Evolutionary conservation across 35 echinoderm and acorn worm species (phyloP), one percentile per base, ranked within the genome.

Genomic region (Heliocidaris erythrogramma): DNA sequence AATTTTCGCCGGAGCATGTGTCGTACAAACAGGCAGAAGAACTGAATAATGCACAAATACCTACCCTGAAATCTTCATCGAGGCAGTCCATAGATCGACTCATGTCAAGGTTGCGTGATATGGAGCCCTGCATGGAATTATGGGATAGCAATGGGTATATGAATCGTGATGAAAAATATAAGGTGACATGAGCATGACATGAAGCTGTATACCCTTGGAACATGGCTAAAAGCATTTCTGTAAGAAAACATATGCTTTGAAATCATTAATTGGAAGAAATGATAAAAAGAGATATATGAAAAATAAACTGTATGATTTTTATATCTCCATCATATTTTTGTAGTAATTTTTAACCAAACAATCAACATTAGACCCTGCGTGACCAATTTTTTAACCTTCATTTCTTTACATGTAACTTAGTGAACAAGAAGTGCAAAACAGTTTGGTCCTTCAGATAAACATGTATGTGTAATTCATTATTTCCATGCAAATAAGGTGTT

Each of bases 51-150:
- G 65, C n/a, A 84, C 53, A 88, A 30, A 5, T 7, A 90, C 97
- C 95, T 93, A 98, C 97, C 96, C 97, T 88, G 93, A 98, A 98
- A 85, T 98, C 97, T 52, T 96, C 97, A 29, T 97, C 97, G 2
- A 98, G 97, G 30, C 96, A 94, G 85, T 98, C 96, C 88, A 98
- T 96, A 93, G 97, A 98, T 18, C 96, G 96, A 93, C 97, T 98
- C 32, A 94, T 94, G 35, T 98, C 97, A 32, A 98, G 86, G 49
- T 92, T 90, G 30, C 96, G 85, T 31, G 96, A 95, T 30, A 98
- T 95, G 48, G 94, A 91, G 48, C 97, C 97, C 97, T 98, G 94
- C 48, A 97, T 86, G 86, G 56, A 52, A 49, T 88, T 8, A 86
- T 94, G 48, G 91, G 59, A 85, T 85, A 94, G 21, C 30, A 93